Evolutionary conservation across 2,113 vertebrate species (phyloP).

Genomic region (Phasianus colchicus): DNA sequence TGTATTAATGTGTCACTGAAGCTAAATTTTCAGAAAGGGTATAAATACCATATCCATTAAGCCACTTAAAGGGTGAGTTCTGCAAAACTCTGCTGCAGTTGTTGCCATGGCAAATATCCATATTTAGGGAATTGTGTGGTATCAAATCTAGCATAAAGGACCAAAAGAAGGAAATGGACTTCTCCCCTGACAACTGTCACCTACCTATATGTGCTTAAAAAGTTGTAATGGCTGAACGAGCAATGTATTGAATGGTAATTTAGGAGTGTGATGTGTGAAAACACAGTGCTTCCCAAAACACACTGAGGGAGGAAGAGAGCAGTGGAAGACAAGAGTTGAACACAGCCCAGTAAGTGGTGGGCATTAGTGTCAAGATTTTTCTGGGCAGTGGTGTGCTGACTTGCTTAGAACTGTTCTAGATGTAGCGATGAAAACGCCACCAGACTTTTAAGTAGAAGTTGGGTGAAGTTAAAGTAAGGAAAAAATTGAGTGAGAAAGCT

Average conservation of each 20-base stretch:
- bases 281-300: neutral
- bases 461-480: neutral
- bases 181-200: neutral
- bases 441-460: neutral
- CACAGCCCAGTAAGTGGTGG: neutral
- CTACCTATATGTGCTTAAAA: neutral
- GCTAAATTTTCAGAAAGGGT: constrained; percentile 67
- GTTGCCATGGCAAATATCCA: constrained; percentile 63
- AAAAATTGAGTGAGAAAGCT: neutral
- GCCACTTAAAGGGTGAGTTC: constrained; percentile 58
- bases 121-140: constrained; percentile 37
- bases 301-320: neutral
- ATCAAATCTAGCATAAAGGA: neutral
- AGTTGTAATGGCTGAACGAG: neutral
- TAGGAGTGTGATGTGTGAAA: neutral
- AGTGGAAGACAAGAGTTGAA: neutral
- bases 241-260: neutral
- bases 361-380: neutral
- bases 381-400: neutral
- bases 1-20: constrained; percentile 69
- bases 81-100: constrained; percentile 34
- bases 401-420: neutral
- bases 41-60: constrained; percentile 66
- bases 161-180: neutral
- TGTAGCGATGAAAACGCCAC: neutral